These are phyloP conservation scores for Microplitis mediator DNA, from an alignment of 1,140 invertebrate genomes.

Conservation along the genomic window DNA sequence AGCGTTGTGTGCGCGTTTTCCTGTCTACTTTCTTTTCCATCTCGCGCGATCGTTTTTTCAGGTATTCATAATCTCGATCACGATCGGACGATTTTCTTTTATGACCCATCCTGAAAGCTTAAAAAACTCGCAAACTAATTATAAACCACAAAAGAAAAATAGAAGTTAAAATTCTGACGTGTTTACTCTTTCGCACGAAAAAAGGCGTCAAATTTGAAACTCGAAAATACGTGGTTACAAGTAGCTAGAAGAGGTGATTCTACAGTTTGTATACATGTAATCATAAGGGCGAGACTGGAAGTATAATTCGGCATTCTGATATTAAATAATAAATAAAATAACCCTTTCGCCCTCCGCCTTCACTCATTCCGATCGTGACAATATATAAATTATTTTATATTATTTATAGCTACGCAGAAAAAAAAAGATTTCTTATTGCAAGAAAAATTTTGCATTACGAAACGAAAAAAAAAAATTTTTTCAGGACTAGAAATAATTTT, in stretches of 20 bases:
- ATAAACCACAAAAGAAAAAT: not conserved
- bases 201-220: not conserved
- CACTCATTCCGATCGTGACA: no score
- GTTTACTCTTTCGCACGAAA: not conserved
- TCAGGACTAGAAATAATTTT: no score
- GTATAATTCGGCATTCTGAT: no score
- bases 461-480: no score
- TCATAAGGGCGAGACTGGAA: constrained; percentile 2
- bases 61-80: not conserved
- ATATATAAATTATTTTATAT: no score
- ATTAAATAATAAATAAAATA: no score
- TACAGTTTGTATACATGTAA: not conserved
- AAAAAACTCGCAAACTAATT: not conserved
- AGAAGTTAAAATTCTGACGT: not conserved
- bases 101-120: not conserved
- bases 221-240: constrained; percentile 2
- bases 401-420: no score
- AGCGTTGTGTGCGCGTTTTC: not conserved
- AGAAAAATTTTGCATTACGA: no score
- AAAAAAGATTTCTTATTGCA: no score
- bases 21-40: not conserved
- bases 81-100: not conserved
- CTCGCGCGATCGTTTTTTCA: not conserved
- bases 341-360: no score
- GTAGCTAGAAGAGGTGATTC: not conserved